These are phyloP conservation scores for Tortrix viridana DNA, from an alignment of 2,888 invertebrate genomes.

Conservation along the genomic window DNA sequence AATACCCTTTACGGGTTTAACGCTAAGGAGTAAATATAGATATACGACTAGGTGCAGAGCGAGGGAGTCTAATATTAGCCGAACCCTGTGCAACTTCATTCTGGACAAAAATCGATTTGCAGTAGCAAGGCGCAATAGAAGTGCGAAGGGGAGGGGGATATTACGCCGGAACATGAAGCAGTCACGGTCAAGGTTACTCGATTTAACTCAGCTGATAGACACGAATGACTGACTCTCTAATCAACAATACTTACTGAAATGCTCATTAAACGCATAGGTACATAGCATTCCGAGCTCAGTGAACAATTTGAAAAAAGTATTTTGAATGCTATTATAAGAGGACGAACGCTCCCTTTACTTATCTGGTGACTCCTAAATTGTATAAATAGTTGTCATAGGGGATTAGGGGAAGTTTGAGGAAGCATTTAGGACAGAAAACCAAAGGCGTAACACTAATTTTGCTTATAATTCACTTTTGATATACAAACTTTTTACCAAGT, in stretches of 20 bases:
- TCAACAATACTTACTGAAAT: slow-evolving; percentile 44
- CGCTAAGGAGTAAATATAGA: slow-evolving; percentile 8
- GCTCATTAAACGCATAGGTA: slow-evolving; percentile 19
- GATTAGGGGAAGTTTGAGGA: too few relatives aligned
- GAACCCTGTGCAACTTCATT: slow-evolving; percentile 34
- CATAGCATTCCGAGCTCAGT: not conserved
- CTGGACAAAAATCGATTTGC: slow-evolving; percentile 60
- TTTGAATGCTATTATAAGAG: too few relatives aligned
- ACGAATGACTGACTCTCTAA: slow-evolving; percentile 56
- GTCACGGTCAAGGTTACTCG: slow-evolving; percentile 75
- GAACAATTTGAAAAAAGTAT: not conserved
- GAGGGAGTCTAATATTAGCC: slow-evolving; percentile 22
- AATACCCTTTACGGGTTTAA: not conserved
- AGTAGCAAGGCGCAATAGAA: slow-evolving; percentile 51
- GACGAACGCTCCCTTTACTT: too few relatives aligned
- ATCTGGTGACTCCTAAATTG: too few relatives aligned
- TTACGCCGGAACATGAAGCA: slow-evolving; percentile 56
- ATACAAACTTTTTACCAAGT: not conserved
- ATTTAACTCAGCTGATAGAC: slow-evolving; percentile 53
- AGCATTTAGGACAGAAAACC: too few relatives aligned
- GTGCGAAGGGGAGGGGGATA: slow-evolving; percentile 49
- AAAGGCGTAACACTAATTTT: too few relatives aligned
- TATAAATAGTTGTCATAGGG: too few relatives aligned
- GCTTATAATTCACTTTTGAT: slow-evolving; percentile 9
- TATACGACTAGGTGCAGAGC: not conserved